Conservation (phyloP, 2,888 invertebrate genomes). For the Parnassius smintheus region DNA sequence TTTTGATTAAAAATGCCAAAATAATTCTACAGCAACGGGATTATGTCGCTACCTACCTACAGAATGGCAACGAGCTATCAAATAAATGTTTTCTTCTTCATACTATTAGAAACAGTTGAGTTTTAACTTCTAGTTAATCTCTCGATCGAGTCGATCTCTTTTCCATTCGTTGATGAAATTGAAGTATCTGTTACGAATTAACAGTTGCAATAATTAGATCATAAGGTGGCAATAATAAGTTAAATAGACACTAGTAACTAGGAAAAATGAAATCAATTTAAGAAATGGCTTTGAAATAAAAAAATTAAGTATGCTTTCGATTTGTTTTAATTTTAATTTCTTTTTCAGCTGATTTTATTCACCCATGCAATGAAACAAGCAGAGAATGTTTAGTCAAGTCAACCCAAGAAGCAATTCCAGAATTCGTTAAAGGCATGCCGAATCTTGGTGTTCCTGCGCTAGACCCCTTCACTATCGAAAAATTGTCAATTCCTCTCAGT, state of each 20-base stretch:
- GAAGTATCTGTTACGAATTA: too few relatives aligned
- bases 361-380: conserved; percentile 60
- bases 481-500: conserved; percentile 57
- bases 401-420: conserved; percentile 63
- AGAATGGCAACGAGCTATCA: too few relatives aligned
- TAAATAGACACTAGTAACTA: neutral
- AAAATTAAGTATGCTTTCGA: neutral
- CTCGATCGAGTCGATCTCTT: too few relatives aligned
- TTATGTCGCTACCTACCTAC: too few relatives aligned
- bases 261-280: neutral
- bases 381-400: conserved; percentile 57
- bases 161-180: too few relatives aligned
- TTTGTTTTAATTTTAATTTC: conserved; percentile 23
- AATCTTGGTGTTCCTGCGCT: conserved; percentile 50
- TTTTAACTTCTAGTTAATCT: too few relatives aligned
- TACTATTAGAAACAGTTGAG: too few relatives aligned
- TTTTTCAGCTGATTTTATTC: conserved; percentile 66
- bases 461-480: conserved; percentile 68
- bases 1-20: too few relatives aligned
- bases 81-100: too few relatives aligned
- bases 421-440: conserved; percentile 66
- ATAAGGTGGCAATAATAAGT: neutral
- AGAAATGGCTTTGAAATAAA: too few relatives aligned
- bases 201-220: too few relatives aligned
- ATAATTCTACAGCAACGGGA: too few relatives aligned